phyloP scores from a whole-genome alignment of 2,888 invertebrate genomes.

The Ethmia dodecea region DNA sequence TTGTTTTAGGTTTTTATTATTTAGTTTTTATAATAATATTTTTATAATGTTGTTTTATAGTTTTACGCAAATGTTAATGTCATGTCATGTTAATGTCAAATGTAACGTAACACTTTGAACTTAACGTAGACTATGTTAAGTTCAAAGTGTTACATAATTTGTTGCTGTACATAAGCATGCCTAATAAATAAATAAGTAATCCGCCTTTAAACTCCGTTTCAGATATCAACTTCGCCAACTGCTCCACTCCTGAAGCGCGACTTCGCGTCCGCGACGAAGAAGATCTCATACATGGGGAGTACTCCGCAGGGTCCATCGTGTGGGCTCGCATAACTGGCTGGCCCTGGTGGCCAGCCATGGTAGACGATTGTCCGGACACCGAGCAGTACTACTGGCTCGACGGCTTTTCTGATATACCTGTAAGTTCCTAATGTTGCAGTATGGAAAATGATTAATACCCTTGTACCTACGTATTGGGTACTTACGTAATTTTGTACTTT shows the following conservation, averaged over 20 bases:
- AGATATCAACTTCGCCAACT: constrained; percentile 49
- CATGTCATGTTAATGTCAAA: too few species aligned
- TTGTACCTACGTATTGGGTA: too few species aligned
- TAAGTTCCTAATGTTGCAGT: constrained; percentile 23
- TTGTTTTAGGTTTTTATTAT: too few species aligned
- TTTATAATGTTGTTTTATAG: too few species aligned
- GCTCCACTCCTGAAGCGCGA: constrained; percentile 66
- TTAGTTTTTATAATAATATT: too few species aligned
- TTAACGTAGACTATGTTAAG: neutral
- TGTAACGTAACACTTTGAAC: neutral
- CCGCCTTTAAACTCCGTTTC: too few species aligned
- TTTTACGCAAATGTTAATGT: too few species aligned
- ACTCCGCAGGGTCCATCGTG: constrained; percentile 81
- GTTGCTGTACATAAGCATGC: too few species aligned
- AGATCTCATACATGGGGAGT: constrained; percentile 76
- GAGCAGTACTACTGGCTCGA: constrained; percentile 79
- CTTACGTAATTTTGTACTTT: neutral
- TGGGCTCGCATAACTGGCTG: constrained; percentile 79
- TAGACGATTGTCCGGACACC: constrained; percentile 81
- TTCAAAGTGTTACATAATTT: too few species aligned
- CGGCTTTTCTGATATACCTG: constrained; percentile 72
- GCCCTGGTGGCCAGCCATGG: constrained; percentile 86
- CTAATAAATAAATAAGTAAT: too few species aligned
- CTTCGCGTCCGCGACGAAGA: constrained; percentile 61
- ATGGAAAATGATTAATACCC: neutral